Evolutionary conservation across 2,888 invertebrate genomes (phyloP).

Genomic region (Crocallis elinguaria): DNA sequence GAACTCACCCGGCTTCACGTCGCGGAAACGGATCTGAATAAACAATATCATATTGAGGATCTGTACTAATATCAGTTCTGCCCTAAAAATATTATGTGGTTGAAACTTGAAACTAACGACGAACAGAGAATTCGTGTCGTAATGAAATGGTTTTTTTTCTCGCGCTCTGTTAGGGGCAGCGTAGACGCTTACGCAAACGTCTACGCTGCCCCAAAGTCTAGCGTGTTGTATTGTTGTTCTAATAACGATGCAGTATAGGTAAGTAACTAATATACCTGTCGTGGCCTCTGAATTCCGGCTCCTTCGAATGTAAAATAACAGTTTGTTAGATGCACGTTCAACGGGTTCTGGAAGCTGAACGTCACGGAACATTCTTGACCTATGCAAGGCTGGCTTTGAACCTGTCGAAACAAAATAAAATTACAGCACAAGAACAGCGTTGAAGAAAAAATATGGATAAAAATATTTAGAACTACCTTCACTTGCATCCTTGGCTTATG

Average conservation of each 20-base stretch:
- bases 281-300: constrained; percentile 86
- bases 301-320: constrained; percentile 90
- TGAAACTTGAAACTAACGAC: no score
- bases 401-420: constrained; percentile 49
- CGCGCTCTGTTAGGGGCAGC: no score
- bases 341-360: constrained; percentile 88
- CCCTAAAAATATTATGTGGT: no score
- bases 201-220: no score
- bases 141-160: no score
- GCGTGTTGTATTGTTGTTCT: no score
- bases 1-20: constrained; percentile 86
- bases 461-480: constrained; percentile 74
- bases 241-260: no score
- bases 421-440: background rate
- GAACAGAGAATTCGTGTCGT: no score
- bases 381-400: constrained; percentile 77
- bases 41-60: background rate
- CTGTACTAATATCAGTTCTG: background rate
- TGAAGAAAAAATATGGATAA: background rate
- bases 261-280: constrained; percentile 65
- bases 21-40: constrained; percentile 81
- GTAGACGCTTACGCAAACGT: no score
- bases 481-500: constrained; percentile 88
- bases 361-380: constrained; percentile 82
- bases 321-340: constrained; percentile 86